Base-by-base conservation (phyloP, 2,888 invertebrate species). In the Zhuqinia jingwanae region DNA sequence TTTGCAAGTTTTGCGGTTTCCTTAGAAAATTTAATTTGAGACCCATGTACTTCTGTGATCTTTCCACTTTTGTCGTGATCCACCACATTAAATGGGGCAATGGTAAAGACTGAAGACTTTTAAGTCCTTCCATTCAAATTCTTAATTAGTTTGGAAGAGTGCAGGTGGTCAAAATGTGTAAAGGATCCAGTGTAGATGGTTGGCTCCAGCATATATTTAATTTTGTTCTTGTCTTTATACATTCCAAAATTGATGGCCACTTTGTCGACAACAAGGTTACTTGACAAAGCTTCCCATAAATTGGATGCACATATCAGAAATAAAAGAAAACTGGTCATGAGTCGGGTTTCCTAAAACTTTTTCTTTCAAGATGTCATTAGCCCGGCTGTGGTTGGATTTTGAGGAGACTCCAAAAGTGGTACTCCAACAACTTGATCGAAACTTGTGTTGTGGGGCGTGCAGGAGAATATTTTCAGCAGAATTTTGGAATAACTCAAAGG, bases 301-400 rank as follows among this genome's bases (percentile, higher is more conserved):
- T 25, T 22, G 2, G 11, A 3, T 22, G 53, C 17, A 17, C 36
- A n/a, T 53, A 13, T 20, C 17, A 2, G 56, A 36, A 8, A 84
- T 10, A n/a, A 84, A 53, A 0, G 50, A 25, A 22, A 76, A 84
- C 58, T 77, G 84, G 25, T 84, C 84, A 11, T 75, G 13, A 6
- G 56, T 22, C 0, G 56, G 25, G 45, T 77, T 76, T 63, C 45
- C 75, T 36, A 50, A 68, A 0, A 45, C 5, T 0, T 78, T 45
- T 17, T 10, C 5, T 6, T 2, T 47, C 25, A 70, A 13, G 15
- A 25, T 47, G 8, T 3, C 8, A 36, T 3, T 36, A 6, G 36
- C 5, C 3, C 2, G 47, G 22, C n/a, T 25, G 20, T 30, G 17
- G 45, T 70, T 70, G n/a, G n/a, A n/a, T n/a, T n/a, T n/a, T n/a